Percentiles rank a stretch among this genome's conserved stretches.
Evolutionary conservation across 2,113 vertebrate species (phyloP).

Genomic region (Microcebus murinus): DNA sequence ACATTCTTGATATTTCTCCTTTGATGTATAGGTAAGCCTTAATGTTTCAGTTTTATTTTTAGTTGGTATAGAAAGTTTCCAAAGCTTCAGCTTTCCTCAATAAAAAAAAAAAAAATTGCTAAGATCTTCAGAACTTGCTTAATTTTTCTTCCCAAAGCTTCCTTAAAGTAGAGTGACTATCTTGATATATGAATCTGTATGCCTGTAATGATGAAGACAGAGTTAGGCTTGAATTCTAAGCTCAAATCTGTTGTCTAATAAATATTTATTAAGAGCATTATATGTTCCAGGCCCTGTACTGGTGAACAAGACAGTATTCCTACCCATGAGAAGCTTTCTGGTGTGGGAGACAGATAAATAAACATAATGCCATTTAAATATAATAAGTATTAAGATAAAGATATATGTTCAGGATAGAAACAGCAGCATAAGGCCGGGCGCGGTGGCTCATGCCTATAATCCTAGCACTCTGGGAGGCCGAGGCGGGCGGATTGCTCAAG

Average conservation of each 20-base stretch:
- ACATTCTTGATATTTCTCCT: conserved; percentile 45
- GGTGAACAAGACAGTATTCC: conserved; percentile 1
- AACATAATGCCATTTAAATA: background rate
- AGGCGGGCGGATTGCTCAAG: too few relatives aligned
- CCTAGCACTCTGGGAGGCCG: too few relatives aligned
- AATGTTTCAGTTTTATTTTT: conserved; percentile 28
- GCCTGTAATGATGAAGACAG: conserved; percentile 40
- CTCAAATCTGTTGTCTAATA: conserved; percentile 23
- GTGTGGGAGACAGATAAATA: background rate
- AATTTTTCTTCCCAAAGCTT: conserved; percentile 24
- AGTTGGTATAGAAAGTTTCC: conserved; percentile 52
- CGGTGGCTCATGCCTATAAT: too few relatives aligned
- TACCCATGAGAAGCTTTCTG: background rate
- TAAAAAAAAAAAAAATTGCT: conserved; percentile 71
- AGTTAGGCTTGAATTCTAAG: background rate
- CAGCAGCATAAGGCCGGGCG: background rate
- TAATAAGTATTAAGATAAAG: conserved; percentile 14
- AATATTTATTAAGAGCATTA: conserved; percentile 33
- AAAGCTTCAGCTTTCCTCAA: conserved; percentile 56
- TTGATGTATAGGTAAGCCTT: conserved; percentile 5
- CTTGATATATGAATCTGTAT: conserved; percentile 73
- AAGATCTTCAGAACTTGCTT: conserved; percentile 74
- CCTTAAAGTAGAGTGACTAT: conserved; percentile 1
- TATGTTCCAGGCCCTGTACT: background rate
- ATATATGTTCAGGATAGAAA: background rate